phyloP scores from a whole-genome alignment of 2,888 invertebrate species.

The Cristatella mucedo region DNA sequence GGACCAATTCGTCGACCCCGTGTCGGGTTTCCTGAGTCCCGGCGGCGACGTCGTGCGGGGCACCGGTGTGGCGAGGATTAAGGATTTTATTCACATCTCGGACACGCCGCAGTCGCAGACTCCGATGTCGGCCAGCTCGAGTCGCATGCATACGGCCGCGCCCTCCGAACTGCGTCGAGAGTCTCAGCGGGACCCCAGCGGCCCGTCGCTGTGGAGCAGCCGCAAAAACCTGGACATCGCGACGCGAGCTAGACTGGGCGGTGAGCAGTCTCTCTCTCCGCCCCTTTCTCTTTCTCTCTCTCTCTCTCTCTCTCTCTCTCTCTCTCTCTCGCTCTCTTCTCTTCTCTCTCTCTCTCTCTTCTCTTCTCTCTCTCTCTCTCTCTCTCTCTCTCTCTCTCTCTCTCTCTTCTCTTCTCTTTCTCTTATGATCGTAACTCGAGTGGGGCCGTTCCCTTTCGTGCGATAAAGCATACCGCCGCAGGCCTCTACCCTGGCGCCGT shows the following conservation, averaged over 20 bases:
- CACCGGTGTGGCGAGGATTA: constrained; percentile 24
- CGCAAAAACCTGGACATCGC: constrained; percentile 24
- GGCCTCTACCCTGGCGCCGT: too few relatives aligned
- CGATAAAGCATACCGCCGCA: too few relatives aligned
- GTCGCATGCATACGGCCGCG: constrained; percentile 18
- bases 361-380: too few relatives aligned
- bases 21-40: constrained; percentile 32
- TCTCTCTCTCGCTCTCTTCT: too few relatives aligned
- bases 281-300: too few relatives aligned
- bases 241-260: constrained; percentile 28
- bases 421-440: too few relatives aligned
- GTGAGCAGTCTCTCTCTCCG: constrained; percentile 18
- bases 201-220: constrained; percentile 31
- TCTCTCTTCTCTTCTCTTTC: too few relatives aligned
- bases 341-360: too few relatives aligned
- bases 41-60: constrained; percentile 29
- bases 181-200: constrained; percentile 23
- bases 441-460: too few relatives aligned
- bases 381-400: too few relatives aligned
- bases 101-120: constrained; percentile 23
- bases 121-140: constrained; percentile 20
- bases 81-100: constrained; percentile 9
- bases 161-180: constrained; percentile 23
- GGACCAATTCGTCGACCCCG: constrained; percentile 33
- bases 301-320: too few relatives aligned